Base-by-base conservation (phyloP, 2,888 invertebrate genomes). In the Lordiphosa fenestrarum region DNA sequence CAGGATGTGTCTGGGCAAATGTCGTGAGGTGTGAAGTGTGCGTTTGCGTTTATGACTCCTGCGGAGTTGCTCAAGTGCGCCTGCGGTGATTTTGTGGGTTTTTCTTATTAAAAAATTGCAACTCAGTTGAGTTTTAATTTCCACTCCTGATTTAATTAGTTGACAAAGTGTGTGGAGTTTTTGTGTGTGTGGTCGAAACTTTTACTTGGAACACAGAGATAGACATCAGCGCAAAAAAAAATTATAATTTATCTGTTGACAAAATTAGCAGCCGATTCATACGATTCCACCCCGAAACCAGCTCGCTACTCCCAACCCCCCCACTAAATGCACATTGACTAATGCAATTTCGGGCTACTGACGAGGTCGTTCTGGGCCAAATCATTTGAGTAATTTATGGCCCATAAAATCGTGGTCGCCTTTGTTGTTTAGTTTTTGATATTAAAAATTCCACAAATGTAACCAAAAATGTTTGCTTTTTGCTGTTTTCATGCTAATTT, bases 291-390 rank as follows among this genome's bases (percentile, higher is more conserved):
- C 37, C 50, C 13, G 13, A 12, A 6, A 2, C 7, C 25, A 6
- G 2, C 7, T 2, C 2, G 9, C 9, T 30, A 9, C 30, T 9
- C 35, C 19, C 15, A n/a, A 9, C 37, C 13, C 15, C 15, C 10
- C n/a, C 44, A 15, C 35, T 74, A 82, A 84, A 65, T 65, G 66
- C 50, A 46, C 61, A 64, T 66, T 78, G 83, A 78, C 75, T 78
- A 84, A 82, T 84, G 78, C 69, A 84, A 71, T 64, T 10, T 25
- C 21, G 42, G 6, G 6, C 64, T 46, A 48, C 21, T 64, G 67
- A 68, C 51, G 66, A 85, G 87, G 87, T 87, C 87, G 86, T 87
- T 86, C 75, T 75, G 87, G 87, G 86, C 84, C 86, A 86, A 82
- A 65, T 69, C 70, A 85, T 73, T 75, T 75, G 59, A 68, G 71